phyloP scores from a whole-genome alignment of 2,797 vertebrate genomes.

The Centropyge bicolor region DNA sequence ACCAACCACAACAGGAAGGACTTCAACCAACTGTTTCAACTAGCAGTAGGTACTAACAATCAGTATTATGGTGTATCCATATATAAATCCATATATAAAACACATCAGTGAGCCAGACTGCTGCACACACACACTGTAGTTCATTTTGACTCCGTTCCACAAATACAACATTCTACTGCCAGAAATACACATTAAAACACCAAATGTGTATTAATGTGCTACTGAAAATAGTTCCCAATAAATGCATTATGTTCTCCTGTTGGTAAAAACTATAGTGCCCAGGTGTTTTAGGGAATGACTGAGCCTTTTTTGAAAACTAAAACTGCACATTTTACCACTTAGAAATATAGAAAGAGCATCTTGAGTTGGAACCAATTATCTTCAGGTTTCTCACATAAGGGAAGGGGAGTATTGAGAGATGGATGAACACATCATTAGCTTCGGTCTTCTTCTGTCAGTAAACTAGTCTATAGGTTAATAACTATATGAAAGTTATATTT shows the following conservation, averaged over 20 bases:
- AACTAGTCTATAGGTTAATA: too few species aligned
- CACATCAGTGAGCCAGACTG: not conserved
- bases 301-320: not conserved
- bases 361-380: not conserved
- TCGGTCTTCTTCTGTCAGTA: not conserved
- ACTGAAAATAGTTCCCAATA: not conserved
- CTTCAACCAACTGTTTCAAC: not conserved
- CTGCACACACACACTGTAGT: not conserved
- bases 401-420: not conserved
- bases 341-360: too few species aligned
- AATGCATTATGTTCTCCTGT: too few species aligned
- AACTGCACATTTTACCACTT: too few species aligned
- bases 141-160: not conserved
- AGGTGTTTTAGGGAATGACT: not conserved
- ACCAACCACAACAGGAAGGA: slow-evolving; percentile 5
- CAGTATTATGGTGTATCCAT: not conserved
- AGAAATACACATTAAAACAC: not conserved
- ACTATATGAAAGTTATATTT: too few species aligned
- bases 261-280: too few species aligned
- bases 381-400: not conserved
- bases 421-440: too few species aligned
- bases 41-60: not conserved
- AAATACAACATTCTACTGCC: not conserved
- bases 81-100: too few species aligned
- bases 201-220: not conserved